Evolutionary conservation across 2,888 invertebrate species (phyloP).

Genomic region (Endotricha flammealis): DNA sequence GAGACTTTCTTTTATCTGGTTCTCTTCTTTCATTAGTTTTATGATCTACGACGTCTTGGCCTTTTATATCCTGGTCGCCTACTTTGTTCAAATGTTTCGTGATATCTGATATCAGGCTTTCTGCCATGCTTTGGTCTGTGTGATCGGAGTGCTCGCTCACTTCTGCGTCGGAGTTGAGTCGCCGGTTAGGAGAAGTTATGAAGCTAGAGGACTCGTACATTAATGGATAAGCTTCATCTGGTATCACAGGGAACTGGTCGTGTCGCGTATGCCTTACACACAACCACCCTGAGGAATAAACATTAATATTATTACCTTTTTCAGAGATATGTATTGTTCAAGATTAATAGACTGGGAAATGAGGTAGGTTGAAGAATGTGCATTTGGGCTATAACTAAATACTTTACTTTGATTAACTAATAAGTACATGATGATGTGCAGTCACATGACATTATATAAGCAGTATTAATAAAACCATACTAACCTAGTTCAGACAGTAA

Average conservation of each 20-base stretch:
- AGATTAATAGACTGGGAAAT: too few relatives aligned
- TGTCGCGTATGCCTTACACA: constrained; percentile 87
- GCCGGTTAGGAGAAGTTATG: constrained; percentile 52
- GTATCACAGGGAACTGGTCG: constrained; percentile 86
- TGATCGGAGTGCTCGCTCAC: constrained; percentile 69
- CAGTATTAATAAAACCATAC: constrained; percentile 17
- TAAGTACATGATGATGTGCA: background rate
- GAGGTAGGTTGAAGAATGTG: too few relatives aligned
- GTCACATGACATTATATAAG: too few relatives aligned
- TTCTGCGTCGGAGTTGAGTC: constrained; percentile 57
- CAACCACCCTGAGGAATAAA: constrained; percentile 79
- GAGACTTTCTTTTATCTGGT: constrained; percentile 62
- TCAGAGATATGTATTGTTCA: too few relatives aligned
- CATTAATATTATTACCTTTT: too few relatives aligned
- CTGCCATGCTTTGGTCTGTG: constrained; percentile 65
- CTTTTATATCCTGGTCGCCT: constrained; percentile 36
- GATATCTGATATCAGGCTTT: constrained; percentile 58
- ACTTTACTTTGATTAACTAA: too few relatives aligned
- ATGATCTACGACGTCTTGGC: constrained; percentile 53
- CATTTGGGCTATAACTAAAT: too few relatives aligned
- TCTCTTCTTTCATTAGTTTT: constrained; percentile 40
- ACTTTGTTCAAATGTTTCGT: constrained; percentile 38
- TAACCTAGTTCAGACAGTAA: constrained; percentile 83
- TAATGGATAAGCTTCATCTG: constrained; percentile 80
- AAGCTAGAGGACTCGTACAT: constrained; percentile 57